phyloP scores from a whole-genome alignment of 1,140 invertebrate species.

The Zaprionus tsacasi region DNA sequence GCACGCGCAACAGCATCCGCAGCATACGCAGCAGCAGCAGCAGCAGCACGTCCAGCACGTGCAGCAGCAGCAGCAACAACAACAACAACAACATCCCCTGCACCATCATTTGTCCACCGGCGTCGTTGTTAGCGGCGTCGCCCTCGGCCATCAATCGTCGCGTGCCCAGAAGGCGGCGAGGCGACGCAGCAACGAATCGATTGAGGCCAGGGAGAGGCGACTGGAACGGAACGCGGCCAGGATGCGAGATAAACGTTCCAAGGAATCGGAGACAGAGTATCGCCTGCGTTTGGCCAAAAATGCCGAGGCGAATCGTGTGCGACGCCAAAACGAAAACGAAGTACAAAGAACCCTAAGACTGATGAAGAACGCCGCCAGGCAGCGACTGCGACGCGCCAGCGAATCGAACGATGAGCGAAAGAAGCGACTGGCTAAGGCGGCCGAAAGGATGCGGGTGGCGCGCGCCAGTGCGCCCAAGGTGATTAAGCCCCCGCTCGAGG shows the following conservation, averaged over 20 bases:
- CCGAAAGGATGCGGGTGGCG: conserved; percentile 75
- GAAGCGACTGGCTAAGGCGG: conserved; percentile 84
- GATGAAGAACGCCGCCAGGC: conserved; percentile 83
- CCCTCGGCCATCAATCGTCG: conserved; percentile 58
- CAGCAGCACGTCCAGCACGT: conserved; percentile 48
- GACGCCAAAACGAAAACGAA: conserved; percentile 83
- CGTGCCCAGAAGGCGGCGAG: conserved; percentile 76
- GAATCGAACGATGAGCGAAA: conserved; percentile 85
- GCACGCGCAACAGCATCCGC: conserved; percentile 51
- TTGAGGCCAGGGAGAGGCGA: conserved; percentile 73
- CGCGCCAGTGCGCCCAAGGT: conserved; percentile 80
- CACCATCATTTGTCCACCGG: conserved; percentile 77
- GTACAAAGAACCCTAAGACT: conserved; percentile 84
- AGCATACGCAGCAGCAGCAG: conserved; percentile 38
- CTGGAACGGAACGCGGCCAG: conserved; percentile 80
- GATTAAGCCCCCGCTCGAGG: conserved; percentile 78
- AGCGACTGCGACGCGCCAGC: conserved; percentile 79
- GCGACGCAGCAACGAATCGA: conserved; percentile 80
- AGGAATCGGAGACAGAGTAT: conserved; percentile 79
- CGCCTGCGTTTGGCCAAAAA: conserved; percentile 80
- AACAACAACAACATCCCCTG: conserved; percentile 66
- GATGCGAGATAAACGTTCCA: conserved; percentile 80
- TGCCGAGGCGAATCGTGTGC: conserved; percentile 82
- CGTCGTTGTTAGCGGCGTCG: conserved; percentile 54
- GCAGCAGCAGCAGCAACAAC: conserved; percentile 57